Percentiles rank a stretch among this genome's conserved stretches.
Evolutionary conservation across 2,888 invertebrate species (phyloP).

Genomic region (Torymus tubicola): DNA sequence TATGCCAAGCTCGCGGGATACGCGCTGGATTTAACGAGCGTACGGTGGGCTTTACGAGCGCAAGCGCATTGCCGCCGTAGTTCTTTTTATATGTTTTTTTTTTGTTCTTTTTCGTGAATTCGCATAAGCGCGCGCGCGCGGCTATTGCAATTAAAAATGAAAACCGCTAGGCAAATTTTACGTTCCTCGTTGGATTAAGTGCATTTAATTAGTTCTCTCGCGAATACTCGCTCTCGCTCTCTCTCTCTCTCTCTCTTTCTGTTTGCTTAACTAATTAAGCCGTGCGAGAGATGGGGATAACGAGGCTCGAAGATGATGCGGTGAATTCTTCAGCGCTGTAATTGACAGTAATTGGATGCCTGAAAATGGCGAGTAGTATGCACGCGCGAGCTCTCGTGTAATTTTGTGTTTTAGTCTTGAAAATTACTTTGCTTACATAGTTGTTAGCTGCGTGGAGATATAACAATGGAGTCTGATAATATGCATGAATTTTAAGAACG

Average conservation of each 20-base stretch:
- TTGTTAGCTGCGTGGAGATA: no score
- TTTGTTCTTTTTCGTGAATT: neutral
- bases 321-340: neutral
- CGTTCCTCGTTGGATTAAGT: neutral
- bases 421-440: neutral
- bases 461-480: no score
- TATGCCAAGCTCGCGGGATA: no score
- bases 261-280: constrained; percentile 6
- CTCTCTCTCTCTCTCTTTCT: neutral
- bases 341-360: neutral
- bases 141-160: constrained; percentile 6
- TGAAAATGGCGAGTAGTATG: neutral
- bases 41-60: no score
- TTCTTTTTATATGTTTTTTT: neutral
- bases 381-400: neutral
- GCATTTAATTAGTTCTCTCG: no score
- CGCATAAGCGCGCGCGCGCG: neutral
- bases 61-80: no score
- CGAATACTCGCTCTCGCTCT: no score
- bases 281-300: neutral
- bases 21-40: no score
- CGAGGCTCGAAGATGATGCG: neutral
- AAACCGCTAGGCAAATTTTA: constrained; percentile 8
- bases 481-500: no score
- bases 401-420: neutral